phyloP scores from a whole-genome alignment of 1,140 invertebrate species.

The Heterodera schachtii region DNA sequence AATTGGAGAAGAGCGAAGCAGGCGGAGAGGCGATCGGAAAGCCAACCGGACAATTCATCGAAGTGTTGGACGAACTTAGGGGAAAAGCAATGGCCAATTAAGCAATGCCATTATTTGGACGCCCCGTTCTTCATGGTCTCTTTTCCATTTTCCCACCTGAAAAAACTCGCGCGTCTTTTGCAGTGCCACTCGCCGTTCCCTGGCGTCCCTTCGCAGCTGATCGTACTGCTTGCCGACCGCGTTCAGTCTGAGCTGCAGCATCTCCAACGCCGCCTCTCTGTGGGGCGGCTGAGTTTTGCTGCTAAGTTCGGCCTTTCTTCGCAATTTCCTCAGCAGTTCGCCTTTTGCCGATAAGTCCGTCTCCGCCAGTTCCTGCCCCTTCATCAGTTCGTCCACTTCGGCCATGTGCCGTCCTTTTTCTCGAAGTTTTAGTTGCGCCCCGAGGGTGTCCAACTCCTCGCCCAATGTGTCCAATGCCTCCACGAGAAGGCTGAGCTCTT shows the following conservation, averaged over 20 bases:
- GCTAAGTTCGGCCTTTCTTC: background rate
- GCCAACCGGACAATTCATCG: slow-evolving; percentile 88
- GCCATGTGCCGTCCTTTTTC: slow-evolving; percentile 87
- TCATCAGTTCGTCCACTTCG: slow-evolving; percentile 87
- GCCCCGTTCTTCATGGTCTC: too few relatives aligned
- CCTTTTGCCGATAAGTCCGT: slow-evolving; percentile 70
- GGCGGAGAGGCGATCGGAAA: slow-evolving; percentile 87
- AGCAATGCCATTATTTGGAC: too few relatives aligned
- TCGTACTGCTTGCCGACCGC: slow-evolving; percentile 51
- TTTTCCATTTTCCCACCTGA: slow-evolving; percentile 68
- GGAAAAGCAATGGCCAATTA: background rate
- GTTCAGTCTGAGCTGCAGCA: slow-evolving; percentile 54
- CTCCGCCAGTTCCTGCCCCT: slow-evolving; percentile 87
- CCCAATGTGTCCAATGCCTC: slow-evolving; percentile 77
- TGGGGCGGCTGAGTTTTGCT: background rate
- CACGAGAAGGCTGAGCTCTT: slow-evolving; percentile 61
- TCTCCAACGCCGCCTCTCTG: slow-evolving; percentile 67
- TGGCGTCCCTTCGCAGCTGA: slow-evolving; percentile 75
- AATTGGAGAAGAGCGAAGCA: slow-evolving; percentile 85
- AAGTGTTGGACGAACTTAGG: slow-evolving; percentile 82
- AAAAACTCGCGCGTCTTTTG: slow-evolving; percentile 89
- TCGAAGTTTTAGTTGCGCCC: slow-evolving; percentile 55
- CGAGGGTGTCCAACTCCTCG: slow-evolving; percentile 60
- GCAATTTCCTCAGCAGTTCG: slow-evolving; percentile 16
- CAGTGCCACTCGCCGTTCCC: slow-evolving; percentile 78